Evolutionary conservation across 2,888 invertebrate species (phyloP).

Genomic region (Campoplex nolae): DNA sequence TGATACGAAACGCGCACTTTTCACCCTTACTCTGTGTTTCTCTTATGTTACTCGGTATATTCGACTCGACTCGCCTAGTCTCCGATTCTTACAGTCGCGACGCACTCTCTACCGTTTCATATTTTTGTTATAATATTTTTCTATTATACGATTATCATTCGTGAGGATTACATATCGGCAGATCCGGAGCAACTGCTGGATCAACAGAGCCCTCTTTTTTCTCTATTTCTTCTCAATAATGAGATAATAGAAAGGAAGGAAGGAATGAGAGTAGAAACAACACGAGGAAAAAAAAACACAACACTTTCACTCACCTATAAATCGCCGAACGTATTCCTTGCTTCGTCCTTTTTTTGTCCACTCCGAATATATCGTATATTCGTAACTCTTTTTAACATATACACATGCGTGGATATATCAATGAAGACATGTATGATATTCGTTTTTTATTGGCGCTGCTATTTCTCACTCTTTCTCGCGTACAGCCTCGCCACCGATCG

Average conservation of each 20-base stretch:
- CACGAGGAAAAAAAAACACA: not conserved
- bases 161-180: not conserved
- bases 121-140: not conserved
- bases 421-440: not conserved
- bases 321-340: constrained; percentile 52
- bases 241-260: not conserved
- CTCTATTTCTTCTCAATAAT: constrained; percentile 32
- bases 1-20: constrained; percentile 64
- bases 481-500: constrained; percentile 46
- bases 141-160: constrained; percentile 6
- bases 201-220: not conserved
- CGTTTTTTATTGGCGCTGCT: constrained; percentile 2
- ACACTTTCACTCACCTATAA: constrained; percentile 18
- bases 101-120: not conserved
- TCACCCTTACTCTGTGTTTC: constrained; percentile 66
- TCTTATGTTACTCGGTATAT: constrained; percentile 61
- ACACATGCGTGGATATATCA: not conserved
- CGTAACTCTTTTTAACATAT: not conserved
- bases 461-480: constrained; percentile 35
- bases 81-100: not conserved
- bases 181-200: not conserved
- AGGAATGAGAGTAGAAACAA: not conserved
- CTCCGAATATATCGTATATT: not conserved
- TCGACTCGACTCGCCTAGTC: constrained; percentile 57
- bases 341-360: not conserved